Percentiles rank a stretch among this genome's conserved stretches.
Evolutionary conservation across 2,113 vertebrate species (phyloP).

Genomic region (Diphyllodes magnificus): DNA sequence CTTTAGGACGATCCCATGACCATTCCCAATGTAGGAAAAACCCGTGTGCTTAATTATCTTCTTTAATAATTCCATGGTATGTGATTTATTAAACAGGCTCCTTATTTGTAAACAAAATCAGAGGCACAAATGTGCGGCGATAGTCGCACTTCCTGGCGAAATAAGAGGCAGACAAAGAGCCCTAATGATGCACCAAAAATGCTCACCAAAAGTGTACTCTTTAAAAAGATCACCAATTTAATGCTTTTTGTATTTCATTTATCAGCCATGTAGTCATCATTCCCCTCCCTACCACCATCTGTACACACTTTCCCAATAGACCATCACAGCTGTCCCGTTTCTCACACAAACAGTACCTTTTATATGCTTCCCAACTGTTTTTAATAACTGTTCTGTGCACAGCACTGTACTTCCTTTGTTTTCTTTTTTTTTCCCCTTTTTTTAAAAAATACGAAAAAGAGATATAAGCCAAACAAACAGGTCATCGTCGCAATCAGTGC

Average conservation of each 20-base stretch:
- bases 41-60: slow-evolving; percentile 54
- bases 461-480: slow-evolving; percentile 58
- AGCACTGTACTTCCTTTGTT: slow-evolving; percentile 65
- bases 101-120: slow-evolving; percentile 66
- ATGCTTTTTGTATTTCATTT: slow-evolving; percentile 64
- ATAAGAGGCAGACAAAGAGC: slow-evolving; percentile 45
- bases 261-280: slow-evolving; percentile 64
- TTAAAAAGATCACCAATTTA: slow-evolving; percentile 62
- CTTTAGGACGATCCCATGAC: slow-evolving; percentile 55
- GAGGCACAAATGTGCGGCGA: slow-evolving; percentile 32
- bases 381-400: slow-evolving; percentile 65
- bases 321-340: slow-evolving; percentile 77
- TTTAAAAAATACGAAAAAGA: slow-evolving; percentile 28
- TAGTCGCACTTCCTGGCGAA: slow-evolving; percentile 48
- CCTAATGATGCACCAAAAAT: slow-evolving; percentile 44
- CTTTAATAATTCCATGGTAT: slow-evolving; percentile 61
- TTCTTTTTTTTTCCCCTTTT: background rate
- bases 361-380: slow-evolving; percentile 72
- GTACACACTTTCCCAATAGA: slow-evolving; percentile 79
- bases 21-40: slow-evolving; percentile 48
- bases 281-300: slow-evolving; percentile 72
- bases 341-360: slow-evolving; percentile 73
- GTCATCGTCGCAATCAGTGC: background rate
- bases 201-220: slow-evolving; percentile 48
- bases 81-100: slow-evolving; percentile 56